Base-by-base conservation (phyloP, 2,797 vertebrate genomes). In the Ptychadena robeensis region DNA sequence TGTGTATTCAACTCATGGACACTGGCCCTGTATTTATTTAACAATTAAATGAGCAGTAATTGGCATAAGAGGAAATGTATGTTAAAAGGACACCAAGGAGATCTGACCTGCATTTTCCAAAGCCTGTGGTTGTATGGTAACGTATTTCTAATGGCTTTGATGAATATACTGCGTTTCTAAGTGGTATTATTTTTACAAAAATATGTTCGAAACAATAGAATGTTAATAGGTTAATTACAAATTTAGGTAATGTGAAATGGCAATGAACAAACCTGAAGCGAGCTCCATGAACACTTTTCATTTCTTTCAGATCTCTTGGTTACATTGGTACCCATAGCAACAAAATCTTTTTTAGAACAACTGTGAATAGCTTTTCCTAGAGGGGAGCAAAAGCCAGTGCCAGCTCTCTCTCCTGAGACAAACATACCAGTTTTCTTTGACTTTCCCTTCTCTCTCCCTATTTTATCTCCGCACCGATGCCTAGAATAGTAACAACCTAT, bases 301-400 rank as follows among this genome's bases (percentile, higher is more conserved):
- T 80, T 71, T 61, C 77, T 53, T 85, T 81, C 72, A 75, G 37
- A 53, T 85, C 78, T 68, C 80, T 75, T 71, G 70, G 78, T 80
- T 85, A 76, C 78, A 80, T 81, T 78, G 35, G 83, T 85, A 85
- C 73, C 83, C 83, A 85, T 85, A 68, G 83, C 83, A 85, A 85
- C 83, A 63, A 65, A 85, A 69, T 66, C 72, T 66, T 81, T 85
- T 73, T 76, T 76, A 76, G 72, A 84, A 74, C 61, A 73, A 48
- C 65, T 75, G 64, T 80, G 83, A 85, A 85, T 80, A 76, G 83
- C 78, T 76, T 81, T 81, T 85, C 83, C 78, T 85, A 85, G 83
- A 85, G 72, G 83, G 83, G 78, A 80, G 78, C 78, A 32, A 30
- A n/a, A 37, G 38, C 63, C n/a, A 63, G 72, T 85, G 83, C 83